Evolutionary conservation across 92 coral and sea anemone genomes (phyloP), one percentile per base, ranked within the genome.

Genomic region (Epizoanthus illoricatus): DNA sequence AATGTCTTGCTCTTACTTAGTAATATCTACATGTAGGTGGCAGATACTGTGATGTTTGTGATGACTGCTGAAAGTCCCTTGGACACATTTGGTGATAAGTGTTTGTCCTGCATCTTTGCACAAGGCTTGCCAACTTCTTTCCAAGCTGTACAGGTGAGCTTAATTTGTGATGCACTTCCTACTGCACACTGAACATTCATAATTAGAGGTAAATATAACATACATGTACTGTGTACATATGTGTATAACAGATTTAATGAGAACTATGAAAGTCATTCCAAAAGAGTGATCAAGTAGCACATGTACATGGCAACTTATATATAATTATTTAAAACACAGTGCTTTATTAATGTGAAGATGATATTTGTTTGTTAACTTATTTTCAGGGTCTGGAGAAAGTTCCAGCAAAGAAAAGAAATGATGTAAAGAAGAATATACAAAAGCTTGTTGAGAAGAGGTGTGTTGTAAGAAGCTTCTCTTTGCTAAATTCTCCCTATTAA

Each of bases 391-490:
- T 96, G 15, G 89, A 86, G 21, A 83, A 88, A 40, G 85, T 95
- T 71, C 98, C 98, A 58, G 69, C 92, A 56, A 96, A 93, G 86
- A 96, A 93, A 83, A 88, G 87, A 69, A 96, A 91, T 88, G 95
- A 91, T 57, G 84, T 88, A n/a, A 96, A 93, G 85, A 96, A 91
- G 85, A 88, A 76, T 54, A 69, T 93, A 10, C 90, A 86, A 43
- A 96, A 91, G 86, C 87, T 93, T 54, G 89, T 96, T 23, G 99
- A 94, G 79, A 94, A 96, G 85, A 90, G 99, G 99, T 96, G 42
- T 57, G 67, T 75, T 47, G 2, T 6, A 47, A 8, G 7, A 47
- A 47, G 10, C 9, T 47, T 47, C 33, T 28, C 33, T 28, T 28
- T 28, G 33, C 33, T 28, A 28, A 28, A 28, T 28, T 28, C 33